A percentile compares a stretch with the other conserved stretches of the same genome.
Conservation (phyloP, 2,113 vertebrate species). For the Rhea americana region DNA sequence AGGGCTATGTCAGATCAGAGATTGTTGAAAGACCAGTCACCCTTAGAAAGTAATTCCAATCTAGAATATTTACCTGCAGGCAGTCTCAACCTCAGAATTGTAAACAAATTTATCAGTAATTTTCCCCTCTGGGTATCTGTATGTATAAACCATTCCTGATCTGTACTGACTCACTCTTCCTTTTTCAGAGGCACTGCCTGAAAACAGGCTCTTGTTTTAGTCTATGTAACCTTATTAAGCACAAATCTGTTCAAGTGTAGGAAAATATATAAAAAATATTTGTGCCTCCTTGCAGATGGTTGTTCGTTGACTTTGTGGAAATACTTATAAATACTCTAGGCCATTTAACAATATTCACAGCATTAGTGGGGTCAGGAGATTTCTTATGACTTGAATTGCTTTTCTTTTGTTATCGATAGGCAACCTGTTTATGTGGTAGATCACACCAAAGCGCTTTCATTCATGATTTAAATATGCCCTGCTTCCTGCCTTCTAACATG, state of each 20-base stretch:
- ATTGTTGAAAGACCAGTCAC: neutral
- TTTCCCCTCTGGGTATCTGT: neutral
- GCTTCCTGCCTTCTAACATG: neutral
- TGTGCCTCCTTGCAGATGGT: neutral
- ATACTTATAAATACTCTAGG: neutral
- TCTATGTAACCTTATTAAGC: neutral
- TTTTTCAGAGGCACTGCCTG: neutral
- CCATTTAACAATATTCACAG: neutral
- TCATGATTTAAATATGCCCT: neutral
- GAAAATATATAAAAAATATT: neutral
- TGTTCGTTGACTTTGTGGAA: neutral
- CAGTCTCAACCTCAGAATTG: constrained; percentile 5
- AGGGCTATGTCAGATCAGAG: constrained; percentile 12
- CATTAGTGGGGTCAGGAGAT: neutral
- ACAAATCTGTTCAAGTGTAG: neutral
- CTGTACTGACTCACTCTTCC: neutral
- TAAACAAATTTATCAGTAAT: constrained; percentile 24
- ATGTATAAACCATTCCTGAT: constrained; percentile 19
- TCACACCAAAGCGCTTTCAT: neutral
- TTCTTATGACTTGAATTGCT: neutral
- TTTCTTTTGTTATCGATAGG: neutral
- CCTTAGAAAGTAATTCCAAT: neutral
- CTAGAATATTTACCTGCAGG: neutral
- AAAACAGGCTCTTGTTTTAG: neutral
- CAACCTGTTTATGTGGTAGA: neutral